Evolutionary conservation across 1,140 invertebrate species (phyloP).

Genomic region (Drosophila leontia): DNA sequence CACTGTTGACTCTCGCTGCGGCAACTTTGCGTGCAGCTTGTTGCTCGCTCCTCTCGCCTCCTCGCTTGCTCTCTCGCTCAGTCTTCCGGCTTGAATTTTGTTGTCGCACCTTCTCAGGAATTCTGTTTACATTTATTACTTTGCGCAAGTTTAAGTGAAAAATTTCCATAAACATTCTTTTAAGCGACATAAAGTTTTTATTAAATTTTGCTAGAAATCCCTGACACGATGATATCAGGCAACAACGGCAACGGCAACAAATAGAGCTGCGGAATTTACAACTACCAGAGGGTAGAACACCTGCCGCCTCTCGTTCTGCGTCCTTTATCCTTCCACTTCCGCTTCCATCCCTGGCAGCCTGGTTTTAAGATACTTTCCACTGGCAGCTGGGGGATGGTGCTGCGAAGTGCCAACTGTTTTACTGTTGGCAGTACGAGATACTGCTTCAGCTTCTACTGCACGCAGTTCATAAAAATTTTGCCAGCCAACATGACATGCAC

Average conservation of each 20-base stretch:
- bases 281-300: conserved; percentile 56
- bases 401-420: conserved; percentile 48
- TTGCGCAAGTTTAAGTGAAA: conserved; percentile 84
- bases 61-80: background rate
- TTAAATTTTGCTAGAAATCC: conserved; percentile 83
- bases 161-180: conserved; percentile 85
- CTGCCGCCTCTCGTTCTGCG: conserved; percentile 2
- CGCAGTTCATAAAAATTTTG: conserved; percentile 83
- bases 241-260: conserved; percentile 65
- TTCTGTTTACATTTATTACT: conserved; percentile 85
- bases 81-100: conserved; percentile 68
- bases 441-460: conserved; percentile 50
- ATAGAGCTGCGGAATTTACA: conserved; percentile 81
- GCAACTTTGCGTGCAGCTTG: conserved; percentile 72
- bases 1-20: conserved; percentile 74
- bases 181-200: conserved; percentile 85
- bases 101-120: conserved; percentile 84
- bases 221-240: conserved; percentile 64
- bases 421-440: conserved; percentile 50
- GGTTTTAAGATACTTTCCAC: conserved; percentile 61
- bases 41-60: conserved; percentile 28
- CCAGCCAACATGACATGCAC: conserved; percentile 81
- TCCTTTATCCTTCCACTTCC: conserved; percentile 6
- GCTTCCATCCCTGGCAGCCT: conserved; percentile 2
- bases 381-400: background rate